These are phyloP conservation scores for Hylyphantes graminicola DNA, from an alignment of 1,140 invertebrate genomes.

Conservation along the genomic window DNA sequence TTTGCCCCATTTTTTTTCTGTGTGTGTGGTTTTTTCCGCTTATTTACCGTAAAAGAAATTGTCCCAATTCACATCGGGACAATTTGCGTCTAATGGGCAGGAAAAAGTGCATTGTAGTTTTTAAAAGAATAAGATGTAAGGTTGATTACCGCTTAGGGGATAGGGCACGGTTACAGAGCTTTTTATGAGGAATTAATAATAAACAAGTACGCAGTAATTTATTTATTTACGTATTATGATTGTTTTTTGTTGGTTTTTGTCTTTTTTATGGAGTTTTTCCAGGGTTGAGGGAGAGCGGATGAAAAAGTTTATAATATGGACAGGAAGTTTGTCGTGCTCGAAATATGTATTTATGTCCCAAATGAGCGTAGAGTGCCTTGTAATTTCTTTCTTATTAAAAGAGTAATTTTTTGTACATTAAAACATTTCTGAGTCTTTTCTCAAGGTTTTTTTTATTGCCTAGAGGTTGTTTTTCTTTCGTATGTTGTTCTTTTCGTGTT, in stretches of 20 bases:
- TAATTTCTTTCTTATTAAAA: no score
- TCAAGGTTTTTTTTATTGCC: no score
- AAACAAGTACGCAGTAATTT: slow-evolving; percentile 44
- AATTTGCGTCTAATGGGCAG: slow-evolving; percentile 53
- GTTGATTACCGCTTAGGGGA: slow-evolving; percentile 53
- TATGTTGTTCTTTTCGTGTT: no score
- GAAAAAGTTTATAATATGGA: no score
- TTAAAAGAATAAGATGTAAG: slow-evolving; percentile 57
- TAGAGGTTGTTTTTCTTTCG: no score
- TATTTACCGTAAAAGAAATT: slow-evolving; percentile 48
- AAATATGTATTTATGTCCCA: no score
- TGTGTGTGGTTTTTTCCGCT: slow-evolving; percentile 8
- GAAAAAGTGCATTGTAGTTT: slow-evolving; percentile 33
- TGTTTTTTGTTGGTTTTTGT: slow-evolving; percentile 1
- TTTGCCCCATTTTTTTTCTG: slow-evolving; percentile 44
- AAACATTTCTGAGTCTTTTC: no score
- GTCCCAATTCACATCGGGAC: slow-evolving; percentile 38
- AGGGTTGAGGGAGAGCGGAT: no score
- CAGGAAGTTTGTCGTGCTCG: no score
- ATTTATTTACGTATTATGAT: slow-evolving; percentile 26
- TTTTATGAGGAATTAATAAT: slow-evolving; percentile 55
- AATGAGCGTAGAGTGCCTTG: no score
- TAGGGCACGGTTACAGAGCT: slow-evolving; percentile 36
- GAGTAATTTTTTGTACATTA: no score
- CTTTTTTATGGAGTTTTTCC: background rate